Base-by-base conservation (phyloP, 2,797 vertebrate species). In the Pseudotriccus pelzelni region DNA sequence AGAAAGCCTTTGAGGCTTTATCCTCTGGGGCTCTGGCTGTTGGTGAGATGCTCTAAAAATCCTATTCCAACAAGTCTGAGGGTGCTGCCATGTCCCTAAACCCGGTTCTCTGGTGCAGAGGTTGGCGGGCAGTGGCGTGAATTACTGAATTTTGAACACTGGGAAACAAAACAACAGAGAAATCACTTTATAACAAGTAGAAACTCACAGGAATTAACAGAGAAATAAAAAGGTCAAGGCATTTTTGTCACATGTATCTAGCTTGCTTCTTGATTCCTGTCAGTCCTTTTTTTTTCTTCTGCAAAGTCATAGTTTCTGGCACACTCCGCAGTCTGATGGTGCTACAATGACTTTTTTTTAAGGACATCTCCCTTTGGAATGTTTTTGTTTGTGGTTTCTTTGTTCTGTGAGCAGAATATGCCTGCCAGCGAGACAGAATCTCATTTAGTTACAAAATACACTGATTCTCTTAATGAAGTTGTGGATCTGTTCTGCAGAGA, bases 381-480 rank as follows among this genome's bases (percentile, higher is more conserved):
- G 11, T 95, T 96, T 96, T 84, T 93, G 60, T 85, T 63, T 84
- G 89, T 85, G 81, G 86, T 90, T 95, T 96, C 94, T 97, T 96
- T 96, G 88, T 96, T 94, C 16, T 6, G 25, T 74, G 36, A 87
- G 63, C 25, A 87, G 76, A 88, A 79, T 66, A 85, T 94, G 87
- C 90, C 93, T 96, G 90, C 88, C 91, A 96, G 50, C 21, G 0
- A 94, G 73, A 94, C 74, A 93, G 69, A 95, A 93, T 74, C 66
- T 91, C 86, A 94, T 96, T 95, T 95, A 95, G 66, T 84, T 77
- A 95, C 55, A 96, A 96, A 93, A 39, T 73, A 89, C 75, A 77
- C 67, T 80, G 90, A 32, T 92, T 97, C 70, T 94, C 81, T 96
- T 97, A 95, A 96, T 84, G 88, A 97, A 98, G 95, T 44, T 69